phyloP scores from a whole-genome alignment of 2,888 invertebrate species.

The Mystacides longicornis region DNA sequence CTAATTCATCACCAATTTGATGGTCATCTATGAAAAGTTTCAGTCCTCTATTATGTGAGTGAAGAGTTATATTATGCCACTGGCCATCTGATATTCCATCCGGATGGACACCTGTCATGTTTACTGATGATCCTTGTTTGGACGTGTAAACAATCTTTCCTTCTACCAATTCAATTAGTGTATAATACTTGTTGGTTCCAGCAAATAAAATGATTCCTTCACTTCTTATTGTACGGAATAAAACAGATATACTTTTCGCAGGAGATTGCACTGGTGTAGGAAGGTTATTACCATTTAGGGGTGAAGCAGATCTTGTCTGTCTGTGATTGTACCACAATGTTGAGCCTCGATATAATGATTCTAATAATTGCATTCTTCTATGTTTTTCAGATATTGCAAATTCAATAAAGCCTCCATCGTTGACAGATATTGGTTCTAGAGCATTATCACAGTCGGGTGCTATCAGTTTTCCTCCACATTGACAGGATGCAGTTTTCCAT shows the following conservation, averaged over 20 bases:
- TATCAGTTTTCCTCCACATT: slow-evolving; percentile 59
- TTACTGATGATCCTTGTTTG: slow-evolving; percentile 67
- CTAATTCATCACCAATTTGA: slow-evolving; percentile 76
- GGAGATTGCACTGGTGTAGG: slow-evolving; percentile 39
- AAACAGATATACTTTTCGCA: slow-evolving; percentile 67
- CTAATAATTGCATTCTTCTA: slow-evolving; percentile 77
- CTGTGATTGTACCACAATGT: slow-evolving; percentile 55
- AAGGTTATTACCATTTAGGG: slow-evolving; percentile 24
- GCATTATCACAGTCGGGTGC: slow-evolving; percentile 76
- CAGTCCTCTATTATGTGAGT: slow-evolving; percentile 62
- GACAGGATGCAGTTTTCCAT: slow-evolving; percentile 71
- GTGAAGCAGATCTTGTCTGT: slow-evolving; percentile 35
- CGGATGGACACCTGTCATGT: slow-evolving; percentile 67
- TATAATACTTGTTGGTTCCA: slow-evolving; percentile 80
- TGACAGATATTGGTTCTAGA: slow-evolving; percentile 71
- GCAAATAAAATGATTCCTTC: slow-evolving; percentile 81
- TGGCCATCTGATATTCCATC: slow-evolving; percentile 66
- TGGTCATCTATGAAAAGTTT: slow-evolving; percentile 63
- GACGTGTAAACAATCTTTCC: slow-evolving; percentile 77
- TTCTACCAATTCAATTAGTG: slow-evolving; percentile 67
- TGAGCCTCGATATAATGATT: slow-evolving; percentile 66
- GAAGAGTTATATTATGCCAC: slow-evolving; percentile 84
- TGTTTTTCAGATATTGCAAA: slow-evolving; percentile 77
- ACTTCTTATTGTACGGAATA: slow-evolving; percentile 71
- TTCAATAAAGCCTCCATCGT: slow-evolving; percentile 69